Evolutionary conservation across 2,113 vertebrate species (phyloP).

Genomic region (Xiphophorus couchianus): DNA sequence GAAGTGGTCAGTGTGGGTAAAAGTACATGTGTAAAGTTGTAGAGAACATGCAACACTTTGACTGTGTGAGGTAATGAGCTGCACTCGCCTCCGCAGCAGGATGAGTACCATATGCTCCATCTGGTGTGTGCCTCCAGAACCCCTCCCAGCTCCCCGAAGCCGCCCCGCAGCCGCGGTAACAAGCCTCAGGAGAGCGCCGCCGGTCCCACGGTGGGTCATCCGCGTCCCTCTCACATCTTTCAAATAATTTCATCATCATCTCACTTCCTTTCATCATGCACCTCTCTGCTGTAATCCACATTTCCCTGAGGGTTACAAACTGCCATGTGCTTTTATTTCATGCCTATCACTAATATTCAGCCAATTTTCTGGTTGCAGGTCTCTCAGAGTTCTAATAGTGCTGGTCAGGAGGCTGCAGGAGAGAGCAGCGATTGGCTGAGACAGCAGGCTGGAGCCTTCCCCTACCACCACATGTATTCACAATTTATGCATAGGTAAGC

Average conservation of each 20-base stretch:
- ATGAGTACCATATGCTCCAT: constrained; percentile 83
- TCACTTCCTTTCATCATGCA: constrained; percentile 57
- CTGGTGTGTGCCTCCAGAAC: constrained; percentile 79
- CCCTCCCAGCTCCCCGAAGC: constrained; percentile 77
- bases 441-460: constrained; percentile 46
- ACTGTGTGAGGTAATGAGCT: constrained; percentile 34
- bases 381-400: constrained; percentile 27
- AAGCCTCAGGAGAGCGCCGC: constrained; percentile 54
- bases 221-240: constrained; percentile 24
- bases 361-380: constrained; percentile 34
- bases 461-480: constrained; percentile 61
- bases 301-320: constrained; percentile 5
- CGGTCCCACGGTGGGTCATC: constrained; percentile 58
- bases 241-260: constrained; percentile 63
- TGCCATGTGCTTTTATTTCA: neutral
- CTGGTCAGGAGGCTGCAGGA: constrained; percentile 37
- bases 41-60: constrained; percentile 6
- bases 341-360: neutral
- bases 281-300: constrained; percentile 15
- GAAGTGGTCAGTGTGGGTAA: neutral
- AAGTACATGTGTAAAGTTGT: neutral
- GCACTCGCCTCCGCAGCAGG: constrained; percentile 70
- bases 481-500: constrained; percentile 62
- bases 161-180: constrained; percentile 50
- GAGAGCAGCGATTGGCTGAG: constrained; percentile 58